A percentile compares a stretch with the other conserved stretches of the same genome.
Conservation (phyloP, 2,797 vertebrate genomes). For the Eurystomus glaucurus region DNA sequence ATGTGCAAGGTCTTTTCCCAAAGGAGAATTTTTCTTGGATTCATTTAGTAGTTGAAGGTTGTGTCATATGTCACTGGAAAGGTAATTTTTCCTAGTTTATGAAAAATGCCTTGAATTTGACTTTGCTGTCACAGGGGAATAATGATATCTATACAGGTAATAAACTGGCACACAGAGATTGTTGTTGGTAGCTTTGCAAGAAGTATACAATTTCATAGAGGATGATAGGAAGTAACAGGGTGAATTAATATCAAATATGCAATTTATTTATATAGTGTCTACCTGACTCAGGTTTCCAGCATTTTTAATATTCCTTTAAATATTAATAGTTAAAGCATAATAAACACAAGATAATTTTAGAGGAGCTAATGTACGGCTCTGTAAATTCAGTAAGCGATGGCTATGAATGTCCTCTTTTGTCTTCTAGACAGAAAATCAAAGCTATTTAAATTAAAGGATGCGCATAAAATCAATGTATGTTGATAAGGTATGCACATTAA, state of each 20-base stretch:
- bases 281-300: constrained; percentile 12
- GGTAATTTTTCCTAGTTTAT: constrained; percentile 75
- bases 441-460: constrained; percentile 82
- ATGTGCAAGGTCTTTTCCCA: constrained; percentile 57
- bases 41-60: constrained; percentile 71
- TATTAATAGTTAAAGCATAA: constrained; percentile 58
- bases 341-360: constrained; percentile 69
- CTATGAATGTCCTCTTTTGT: constrained; percentile 81
- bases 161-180: constrained; percentile 56
- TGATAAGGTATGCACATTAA: constrained; percentile 76
- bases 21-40: constrained; percentile 64
- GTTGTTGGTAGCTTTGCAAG: constrained; percentile 46
- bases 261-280: constrained; percentile 52
- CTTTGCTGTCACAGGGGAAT: constrained; percentile 72
- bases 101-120: constrained; percentile 73
- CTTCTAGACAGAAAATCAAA: constrained; percentile 85
- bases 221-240: constrained; percentile 39
- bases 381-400: constrained; percentile 76
- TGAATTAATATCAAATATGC: constrained; percentile 58
- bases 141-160: constrained; percentile 74
- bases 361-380: constrained; percentile 72
- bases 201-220: constrained; percentile 11
- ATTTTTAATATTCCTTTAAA: constrained; percentile 57
- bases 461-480: constrained; percentile 79
- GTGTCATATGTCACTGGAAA: constrained; percentile 65